Base-by-base conservation (phyloP, 2,113 vertebrate species). In the Nipponia nippon region DNA sequence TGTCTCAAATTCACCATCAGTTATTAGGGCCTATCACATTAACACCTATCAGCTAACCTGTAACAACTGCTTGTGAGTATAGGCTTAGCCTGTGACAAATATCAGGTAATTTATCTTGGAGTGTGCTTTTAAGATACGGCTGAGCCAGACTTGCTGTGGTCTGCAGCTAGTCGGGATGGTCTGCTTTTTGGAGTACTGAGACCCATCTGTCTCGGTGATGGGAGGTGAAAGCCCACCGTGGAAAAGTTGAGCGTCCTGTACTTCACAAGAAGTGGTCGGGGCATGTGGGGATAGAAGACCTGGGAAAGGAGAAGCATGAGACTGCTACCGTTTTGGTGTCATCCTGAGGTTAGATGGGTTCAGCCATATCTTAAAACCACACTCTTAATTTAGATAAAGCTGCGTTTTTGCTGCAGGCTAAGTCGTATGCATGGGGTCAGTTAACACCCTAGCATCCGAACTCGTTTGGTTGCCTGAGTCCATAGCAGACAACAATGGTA, bases 121-220 rank as follows among this genome's bases (percentile, higher is more conserved):
- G 26, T 2, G 16, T 9, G 29, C 46, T 81, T 67, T 65, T 16
- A 21, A 70, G 73, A 6, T 18, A 44, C 0, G 4, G 44, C 65
- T 27, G 69, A 78, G 40, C 52, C 10, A 1, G 19, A 11, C 27
- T 9, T 5, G 14, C 50, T 19, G 27, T 59, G 23, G 16, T 3
- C 63, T 58, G 49, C 65, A 25, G 66, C 32, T 30, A 1, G 21
- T 4, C 30, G 52, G n/a, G 16, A 2, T 27, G 1, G 2, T 36
- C 16, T 53, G 30, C 26, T 46, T n/a, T 63, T 46, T 0, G 2
- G 38, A 29, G 8, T 19, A 6, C 62, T 46, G 61, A 21, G 50
- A 38, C 38, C n/a, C 44, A 2, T 25, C 13, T 36, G 47, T 23
- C 30, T 26, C 0, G 1, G 0, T 22, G 7, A 10, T 2, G 6